phyloP scores from a whole-genome alignment of 2,888 invertebrate genomes.

The Drosophila neotestacea region DNA sequence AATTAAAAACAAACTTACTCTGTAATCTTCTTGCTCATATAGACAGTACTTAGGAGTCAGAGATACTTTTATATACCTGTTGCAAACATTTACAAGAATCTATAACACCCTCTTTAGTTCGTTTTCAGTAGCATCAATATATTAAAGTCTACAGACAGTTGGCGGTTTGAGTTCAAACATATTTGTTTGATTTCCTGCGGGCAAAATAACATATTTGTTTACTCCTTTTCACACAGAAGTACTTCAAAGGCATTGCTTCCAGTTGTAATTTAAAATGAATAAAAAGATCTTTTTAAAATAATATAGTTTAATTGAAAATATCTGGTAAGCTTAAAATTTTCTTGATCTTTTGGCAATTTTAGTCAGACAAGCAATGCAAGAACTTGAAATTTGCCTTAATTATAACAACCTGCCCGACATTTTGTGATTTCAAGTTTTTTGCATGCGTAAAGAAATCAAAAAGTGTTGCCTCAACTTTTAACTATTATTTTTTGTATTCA shows the following conservation, averaged over 20 bases:
- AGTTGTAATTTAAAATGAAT: neutral
- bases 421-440: neutral
- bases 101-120: neutral
- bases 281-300: too few relatives aligned
- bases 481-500: neutral
- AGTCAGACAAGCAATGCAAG: neutral
- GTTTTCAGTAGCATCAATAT: neutral
- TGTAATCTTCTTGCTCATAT: too few relatives aligned
- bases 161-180: neutral
- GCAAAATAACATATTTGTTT: neutral
- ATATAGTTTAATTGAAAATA: too few relatives aligned
- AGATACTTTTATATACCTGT: too few relatives aligned
- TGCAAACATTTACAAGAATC: too few relatives aligned
- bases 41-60: too few relatives aligned
- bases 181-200: neutral
- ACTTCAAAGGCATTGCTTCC: neutral
- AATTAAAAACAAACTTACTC: too few relatives aligned
- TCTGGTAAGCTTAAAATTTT: neutral
- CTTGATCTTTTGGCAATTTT: neutral
- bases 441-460: constrained; percentile 2
- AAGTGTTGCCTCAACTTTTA: constrained; percentile 14
- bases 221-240: neutral
- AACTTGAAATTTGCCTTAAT: neutral
- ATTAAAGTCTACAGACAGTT: neutral
- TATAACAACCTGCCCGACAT: neutral